Conservation (phyloP, 2,888 invertebrate species). For the Spodoptera exigua region DNA sequence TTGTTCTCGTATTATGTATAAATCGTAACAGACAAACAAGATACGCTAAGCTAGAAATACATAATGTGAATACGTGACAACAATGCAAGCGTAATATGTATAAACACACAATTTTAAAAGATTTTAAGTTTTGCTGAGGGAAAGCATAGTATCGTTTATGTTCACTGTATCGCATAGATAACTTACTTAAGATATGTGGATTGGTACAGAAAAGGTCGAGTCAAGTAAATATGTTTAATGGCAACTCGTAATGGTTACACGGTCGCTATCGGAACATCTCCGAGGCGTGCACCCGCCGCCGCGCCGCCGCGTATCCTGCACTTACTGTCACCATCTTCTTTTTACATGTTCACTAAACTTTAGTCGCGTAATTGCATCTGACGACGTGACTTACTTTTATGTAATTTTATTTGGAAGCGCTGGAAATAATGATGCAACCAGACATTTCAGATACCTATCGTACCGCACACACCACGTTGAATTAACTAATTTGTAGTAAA, state of each 20-base stretch:
- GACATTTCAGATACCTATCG: slow-evolving; percentile 24
- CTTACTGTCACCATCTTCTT: slow-evolving; percentile 44
- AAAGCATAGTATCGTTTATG: no score
- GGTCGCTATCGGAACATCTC: slow-evolving; percentile 50
- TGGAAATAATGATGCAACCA: slow-evolving; percentile 20
- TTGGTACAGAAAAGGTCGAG: not conserved
- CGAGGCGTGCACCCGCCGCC: slow-evolving; percentile 23
- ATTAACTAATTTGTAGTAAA: no score
- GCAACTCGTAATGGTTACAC: slow-evolving; percentile 24
- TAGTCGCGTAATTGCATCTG: slow-evolving; percentile 48
- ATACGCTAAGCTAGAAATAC: not conserved
- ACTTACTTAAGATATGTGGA: no score
- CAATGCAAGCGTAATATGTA: no score
- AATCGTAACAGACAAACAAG: slow-evolving; percentile 2
- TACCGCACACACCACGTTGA: not conserved
- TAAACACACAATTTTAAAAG: no score
- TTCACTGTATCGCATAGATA: no score
- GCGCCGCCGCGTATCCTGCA: slow-evolving; percentile 34
- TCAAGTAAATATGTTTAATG: slow-evolving; percentile 25
- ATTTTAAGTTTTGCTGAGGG: no score
- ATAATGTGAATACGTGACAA: no score
- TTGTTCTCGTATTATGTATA: slow-evolving; percentile 17
- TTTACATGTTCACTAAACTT: slow-evolving; percentile 40
- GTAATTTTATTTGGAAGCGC: slow-evolving; percentile 18
- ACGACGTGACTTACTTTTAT: slow-evolving; percentile 46